Conservation (phyloP, 2,113 vertebrate genomes). For the Ammodytes dubius region DNA sequence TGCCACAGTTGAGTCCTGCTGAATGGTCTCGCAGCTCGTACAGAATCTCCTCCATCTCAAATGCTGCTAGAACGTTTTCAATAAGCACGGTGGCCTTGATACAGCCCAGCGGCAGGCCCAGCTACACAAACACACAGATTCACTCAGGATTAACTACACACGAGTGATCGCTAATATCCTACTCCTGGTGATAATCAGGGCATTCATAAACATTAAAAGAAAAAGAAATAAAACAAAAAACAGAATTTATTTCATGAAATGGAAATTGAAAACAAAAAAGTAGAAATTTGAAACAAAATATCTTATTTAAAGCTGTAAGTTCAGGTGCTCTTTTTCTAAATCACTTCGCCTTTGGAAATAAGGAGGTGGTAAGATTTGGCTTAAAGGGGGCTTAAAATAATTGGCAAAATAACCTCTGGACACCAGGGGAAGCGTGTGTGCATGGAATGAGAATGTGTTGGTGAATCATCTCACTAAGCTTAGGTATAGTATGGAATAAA, state of each 20-base stretch:
- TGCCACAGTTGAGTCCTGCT: conserved; percentile 88
- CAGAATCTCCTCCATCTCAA: conserved; percentile 90
- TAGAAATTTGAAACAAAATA: not conserved
- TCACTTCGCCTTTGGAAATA: not conserved
- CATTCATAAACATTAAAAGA: not conserved
- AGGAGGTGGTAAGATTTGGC: not conserved
- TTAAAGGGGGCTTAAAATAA: no score
- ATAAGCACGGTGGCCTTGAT: conserved; percentile 88
- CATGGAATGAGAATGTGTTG: no score
- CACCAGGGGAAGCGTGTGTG: no score
- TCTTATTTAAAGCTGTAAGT: no score
- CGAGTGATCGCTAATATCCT: not conserved
- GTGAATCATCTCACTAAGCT: not conserved
- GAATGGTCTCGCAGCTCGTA: conserved; percentile 86
- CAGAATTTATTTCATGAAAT: not conserved
- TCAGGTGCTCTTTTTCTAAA: no score
- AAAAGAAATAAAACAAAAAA: not conserved
- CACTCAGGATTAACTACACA: not conserved
- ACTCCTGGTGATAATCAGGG: not conserved
- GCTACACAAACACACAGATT: conserved; percentile 61
- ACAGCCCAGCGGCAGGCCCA: conserved; percentile 81
- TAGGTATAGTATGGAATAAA: not conserved
- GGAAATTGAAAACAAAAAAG: not conserved
- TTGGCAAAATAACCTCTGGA: no score
- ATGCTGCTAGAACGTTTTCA: conserved; percentile 86